phyloP scores from a whole-genome alignment of 2,113 vertebrate species.

The Galeopterus variegatus region DNA sequence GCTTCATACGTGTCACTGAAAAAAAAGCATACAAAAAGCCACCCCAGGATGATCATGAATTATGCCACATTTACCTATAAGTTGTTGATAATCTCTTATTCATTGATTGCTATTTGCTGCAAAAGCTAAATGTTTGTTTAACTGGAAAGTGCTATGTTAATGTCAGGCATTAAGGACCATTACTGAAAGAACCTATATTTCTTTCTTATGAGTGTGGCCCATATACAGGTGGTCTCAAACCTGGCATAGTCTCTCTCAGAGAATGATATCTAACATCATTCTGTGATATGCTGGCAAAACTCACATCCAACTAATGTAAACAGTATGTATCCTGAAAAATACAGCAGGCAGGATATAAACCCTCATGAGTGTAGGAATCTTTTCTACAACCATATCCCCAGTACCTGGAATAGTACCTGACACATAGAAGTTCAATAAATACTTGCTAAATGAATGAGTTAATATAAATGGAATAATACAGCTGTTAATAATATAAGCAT shows the following conservation, averaged over 20 bases:
- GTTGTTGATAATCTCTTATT: background rate
- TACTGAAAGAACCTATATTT: background rate
- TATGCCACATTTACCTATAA: background rate
- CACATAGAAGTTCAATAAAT: background rate
- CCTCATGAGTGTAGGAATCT: background rate
- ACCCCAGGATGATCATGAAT: background rate
- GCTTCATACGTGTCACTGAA: background rate
- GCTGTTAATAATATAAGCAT: background rate
- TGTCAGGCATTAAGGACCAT: background rate
- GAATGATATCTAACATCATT: background rate
- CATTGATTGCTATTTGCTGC: background rate
- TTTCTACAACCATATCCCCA: background rate
- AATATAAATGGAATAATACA: background rate
- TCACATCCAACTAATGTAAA: background rate
- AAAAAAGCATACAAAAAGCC: background rate
- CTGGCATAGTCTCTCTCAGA: background rate
- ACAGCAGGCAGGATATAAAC: background rate
- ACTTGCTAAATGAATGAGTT: constrained; percentile 6
- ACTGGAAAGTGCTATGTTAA: background rate
- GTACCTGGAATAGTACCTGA: background rate
- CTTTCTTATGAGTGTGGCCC: background rate
- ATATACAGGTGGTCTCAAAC: background rate
- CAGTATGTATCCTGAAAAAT: background rate
- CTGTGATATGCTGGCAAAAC: background rate
- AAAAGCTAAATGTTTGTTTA: constrained; percentile 1